phyloP scores from a whole-genome alignment of 2,797 vertebrate genomes.

The Yasuhikotakia modesta region DNA sequence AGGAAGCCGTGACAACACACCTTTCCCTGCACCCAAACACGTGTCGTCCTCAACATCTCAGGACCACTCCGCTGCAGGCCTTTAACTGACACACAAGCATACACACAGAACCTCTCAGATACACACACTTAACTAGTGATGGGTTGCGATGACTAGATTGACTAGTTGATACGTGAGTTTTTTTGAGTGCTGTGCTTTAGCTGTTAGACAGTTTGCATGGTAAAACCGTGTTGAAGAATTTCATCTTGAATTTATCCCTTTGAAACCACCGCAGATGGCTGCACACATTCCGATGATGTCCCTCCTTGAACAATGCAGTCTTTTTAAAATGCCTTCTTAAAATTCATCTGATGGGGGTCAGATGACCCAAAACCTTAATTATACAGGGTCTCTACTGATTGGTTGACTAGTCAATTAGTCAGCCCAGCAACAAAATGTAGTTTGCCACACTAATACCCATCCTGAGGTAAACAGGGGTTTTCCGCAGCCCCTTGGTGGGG shows the following conservation, averaged over 20 bases:
- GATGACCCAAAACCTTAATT: background rate
- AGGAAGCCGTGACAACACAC: conserved; percentile 67
- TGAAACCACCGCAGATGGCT: background rate
- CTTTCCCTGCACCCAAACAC: conserved; percentile 62
- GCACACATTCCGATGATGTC: background rate
- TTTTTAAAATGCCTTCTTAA: background rate
- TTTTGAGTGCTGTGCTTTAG: background rate
- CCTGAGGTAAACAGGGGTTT: conserved; percentile 47
- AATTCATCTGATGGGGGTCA: background rate
- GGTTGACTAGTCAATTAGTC: background rate
- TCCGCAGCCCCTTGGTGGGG: conserved; percentile 43
- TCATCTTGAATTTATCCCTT: background rate
- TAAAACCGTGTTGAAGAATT: background rate
- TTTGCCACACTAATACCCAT: conserved; percentile 11
- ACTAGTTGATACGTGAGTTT: no score
- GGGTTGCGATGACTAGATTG: background rate
- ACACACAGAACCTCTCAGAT: conserved; percentile 27
- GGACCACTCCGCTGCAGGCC: conserved; percentile 79
- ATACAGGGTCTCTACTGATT: background rate
- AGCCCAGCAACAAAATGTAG: background rate
- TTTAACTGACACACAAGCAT: conserved; percentile 28
- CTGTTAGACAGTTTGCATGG: background rate
- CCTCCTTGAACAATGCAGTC: no score
- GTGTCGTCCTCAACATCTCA: conserved; percentile 74
- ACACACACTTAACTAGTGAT: conserved; percentile 34